phyloP scores from a whole-genome alignment of 2,888 invertebrate species.

The Synergus laeviventris region DNA sequence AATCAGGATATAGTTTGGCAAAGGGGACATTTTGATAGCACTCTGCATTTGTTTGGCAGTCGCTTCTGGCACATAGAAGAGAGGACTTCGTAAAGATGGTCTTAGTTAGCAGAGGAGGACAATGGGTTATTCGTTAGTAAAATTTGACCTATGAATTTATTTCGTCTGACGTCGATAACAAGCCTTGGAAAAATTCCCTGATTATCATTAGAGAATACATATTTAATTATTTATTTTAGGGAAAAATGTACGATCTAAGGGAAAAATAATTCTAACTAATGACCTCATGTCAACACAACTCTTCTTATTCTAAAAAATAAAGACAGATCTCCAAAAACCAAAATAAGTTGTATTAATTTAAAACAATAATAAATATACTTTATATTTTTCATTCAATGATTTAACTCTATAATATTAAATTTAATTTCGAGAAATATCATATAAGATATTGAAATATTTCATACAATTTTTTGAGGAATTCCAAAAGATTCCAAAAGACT shows the following conservation, averaged over 20 bases:
- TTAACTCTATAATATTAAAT: no score
- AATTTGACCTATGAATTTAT: slow-evolving; percentile 52
- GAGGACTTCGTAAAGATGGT: slow-evolving; percentile 35
- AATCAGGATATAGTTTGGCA: not conserved
- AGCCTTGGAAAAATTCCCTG: slow-evolving; percentile 52
- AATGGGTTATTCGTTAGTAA: slow-evolving; percentile 55
- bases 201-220: slow-evolving; percentile 42
- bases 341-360: no score
- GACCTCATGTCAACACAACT: not conserved
- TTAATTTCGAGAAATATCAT: no score
- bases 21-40: not conserved
- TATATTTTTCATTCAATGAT: no score
- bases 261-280: not conserved
- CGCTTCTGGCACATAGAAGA: slow-evolving; percentile 45
- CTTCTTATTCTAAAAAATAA: not conserved
- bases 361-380: no score
- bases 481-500: no score
- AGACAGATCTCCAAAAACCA: no score
- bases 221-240: no score
- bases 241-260: slow-evolving; percentile 10
- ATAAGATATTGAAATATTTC: no score
- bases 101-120: slow-evolving; percentile 42
- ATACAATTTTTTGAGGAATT: no score
- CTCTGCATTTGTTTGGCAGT: slow-evolving; percentile 42
- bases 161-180: slow-evolving; percentile 51